These are phyloP conservation scores for Serripes groenlandicus DNA, from an alignment of 2,888 invertebrate genomes.

Conservation along the genomic window DNA sequence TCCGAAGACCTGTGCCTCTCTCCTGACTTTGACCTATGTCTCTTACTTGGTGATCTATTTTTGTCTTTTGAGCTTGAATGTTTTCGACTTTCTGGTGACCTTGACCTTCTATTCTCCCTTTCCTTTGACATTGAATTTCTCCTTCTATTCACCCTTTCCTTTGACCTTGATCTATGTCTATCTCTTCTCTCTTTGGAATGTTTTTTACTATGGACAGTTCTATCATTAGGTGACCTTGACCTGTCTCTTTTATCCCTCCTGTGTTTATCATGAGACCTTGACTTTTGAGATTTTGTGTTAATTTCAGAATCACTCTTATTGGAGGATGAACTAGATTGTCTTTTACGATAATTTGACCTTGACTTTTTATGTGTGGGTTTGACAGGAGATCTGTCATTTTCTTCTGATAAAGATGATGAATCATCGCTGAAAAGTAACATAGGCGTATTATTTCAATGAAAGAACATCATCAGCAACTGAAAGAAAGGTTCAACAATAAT, in stretches of 20 bases:
- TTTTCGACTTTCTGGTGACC: constrained; percentile 14
- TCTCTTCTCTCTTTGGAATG: constrained; percentile 20
- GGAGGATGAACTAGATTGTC: constrained; percentile 11
- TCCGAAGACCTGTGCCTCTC: constrained; percentile 24
- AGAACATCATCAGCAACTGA: no score
- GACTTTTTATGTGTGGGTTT: not conserved
- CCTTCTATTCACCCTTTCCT: constrained; percentile 7
- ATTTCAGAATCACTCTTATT: constrained; percentile 6
- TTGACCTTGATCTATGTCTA: constrained; percentile 22
- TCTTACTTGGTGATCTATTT: constrained; percentile 12
- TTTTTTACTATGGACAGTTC: not conserved
- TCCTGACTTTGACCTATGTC: constrained; percentile 55
- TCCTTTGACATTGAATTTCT: not conserved
- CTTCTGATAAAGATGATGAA: not conserved
- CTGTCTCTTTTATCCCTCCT: not conserved
- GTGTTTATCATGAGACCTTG: constrained; percentile 3
- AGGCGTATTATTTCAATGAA: no score
- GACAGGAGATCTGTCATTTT: not conserved
- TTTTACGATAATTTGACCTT: constrained; percentile 25
- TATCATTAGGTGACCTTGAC: not conserved
- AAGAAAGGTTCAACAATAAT: no score
- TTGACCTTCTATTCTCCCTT: constrained; percentile 17
- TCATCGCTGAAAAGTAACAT: constrained; percentile 6
- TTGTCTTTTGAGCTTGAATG: constrained; percentile 17
- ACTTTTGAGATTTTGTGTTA: constrained; percentile 9